Percentiles rank a stretch among this genome's conserved stretches.
These are phyloP conservation scores for Metallyticus violacea DNA, from an alignment of 2,888 invertebrate genomes.

Conservation along the genomic window DNA sequence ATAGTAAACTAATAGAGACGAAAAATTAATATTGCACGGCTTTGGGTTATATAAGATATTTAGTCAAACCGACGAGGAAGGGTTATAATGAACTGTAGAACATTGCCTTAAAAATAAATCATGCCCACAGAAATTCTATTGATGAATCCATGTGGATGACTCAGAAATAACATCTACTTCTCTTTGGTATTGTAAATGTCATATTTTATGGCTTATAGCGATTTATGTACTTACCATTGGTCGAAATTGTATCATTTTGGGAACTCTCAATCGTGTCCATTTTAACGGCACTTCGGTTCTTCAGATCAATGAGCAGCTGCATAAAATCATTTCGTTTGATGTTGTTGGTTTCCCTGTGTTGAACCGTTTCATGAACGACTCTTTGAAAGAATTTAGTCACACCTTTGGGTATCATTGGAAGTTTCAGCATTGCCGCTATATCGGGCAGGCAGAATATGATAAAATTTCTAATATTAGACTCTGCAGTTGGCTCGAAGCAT, in stretches of 20 bases:
- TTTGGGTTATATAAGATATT: too few relatives aligned
- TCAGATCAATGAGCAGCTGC: slow-evolving; percentile 36
- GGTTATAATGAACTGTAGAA: too few relatives aligned
- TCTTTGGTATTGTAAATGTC: too few relatives aligned
- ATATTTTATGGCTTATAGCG: too few relatives aligned
- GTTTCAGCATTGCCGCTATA: background rate
- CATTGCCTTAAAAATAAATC: too few relatives aligned
- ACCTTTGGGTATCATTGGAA: background rate
- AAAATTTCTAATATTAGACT: slow-evolving; percentile 37
- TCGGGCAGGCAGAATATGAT: background rate
- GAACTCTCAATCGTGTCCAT: background rate
- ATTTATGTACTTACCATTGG: background rate
- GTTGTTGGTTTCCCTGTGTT: slow-evolving; percentile 35
- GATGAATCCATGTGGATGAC: too few relatives aligned
- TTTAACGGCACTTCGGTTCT: slow-evolving; percentile 23
- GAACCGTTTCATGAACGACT: slow-evolving; percentile 38
- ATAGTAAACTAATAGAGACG: too few relatives aligned
- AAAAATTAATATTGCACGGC: too few relatives aligned
- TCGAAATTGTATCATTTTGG: background rate
- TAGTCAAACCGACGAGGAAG: too few relatives aligned
- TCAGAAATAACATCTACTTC: too few relatives aligned
- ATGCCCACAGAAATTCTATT: too few relatives aligned
- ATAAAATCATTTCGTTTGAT: slow-evolving; percentile 39
- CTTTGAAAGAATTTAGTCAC: slow-evolving; percentile 36
- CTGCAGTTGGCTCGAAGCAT: slow-evolving; percentile 38